These are phyloP conservation scores for Mystacornis crossleyi DNA, from an alignment of 2,113 vertebrate genomes.

Conservation along the genomic window DNA sequence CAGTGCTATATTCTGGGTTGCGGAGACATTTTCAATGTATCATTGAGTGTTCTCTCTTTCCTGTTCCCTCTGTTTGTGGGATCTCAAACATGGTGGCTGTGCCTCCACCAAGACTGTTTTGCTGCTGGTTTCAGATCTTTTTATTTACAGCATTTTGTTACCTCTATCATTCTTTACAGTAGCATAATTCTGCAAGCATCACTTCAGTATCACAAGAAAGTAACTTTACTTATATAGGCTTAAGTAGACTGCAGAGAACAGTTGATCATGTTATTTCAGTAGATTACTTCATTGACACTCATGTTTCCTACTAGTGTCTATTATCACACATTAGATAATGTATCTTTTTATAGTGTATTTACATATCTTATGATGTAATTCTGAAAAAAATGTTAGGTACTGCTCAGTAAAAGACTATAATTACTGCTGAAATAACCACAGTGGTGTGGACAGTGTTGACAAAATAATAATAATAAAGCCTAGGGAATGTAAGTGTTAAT, in stretches of 20 bases:
- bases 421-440: conserved; percentile 1
- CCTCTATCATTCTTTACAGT: background rate
- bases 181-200: background rate
- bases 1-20: background rate
- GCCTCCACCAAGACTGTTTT: background rate
- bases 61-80: background rate
- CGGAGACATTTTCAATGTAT: background rate
- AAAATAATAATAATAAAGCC: background rate
- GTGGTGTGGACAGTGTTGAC: background rate
- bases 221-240: background rate
- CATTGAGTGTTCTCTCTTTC: background rate
- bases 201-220: background rate
- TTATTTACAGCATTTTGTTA: background rate
- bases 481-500: background rate
- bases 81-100: background rate
- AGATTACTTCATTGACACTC: background rate
- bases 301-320: background rate
- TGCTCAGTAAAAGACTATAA: background rate
- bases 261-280: background rate
- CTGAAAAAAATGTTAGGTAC: background rate
- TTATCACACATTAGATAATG: background rate
- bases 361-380: background rate
- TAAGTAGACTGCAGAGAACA: background rate
- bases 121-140: background rate
- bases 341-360: background rate